Percentiles rank a stretch among this genome's conserved stretches.
These are phyloP conservation scores for Microplitis demolitor DNA, from an alignment of 1,140 invertebrate species.

Conservation along the genomic window DNA sequence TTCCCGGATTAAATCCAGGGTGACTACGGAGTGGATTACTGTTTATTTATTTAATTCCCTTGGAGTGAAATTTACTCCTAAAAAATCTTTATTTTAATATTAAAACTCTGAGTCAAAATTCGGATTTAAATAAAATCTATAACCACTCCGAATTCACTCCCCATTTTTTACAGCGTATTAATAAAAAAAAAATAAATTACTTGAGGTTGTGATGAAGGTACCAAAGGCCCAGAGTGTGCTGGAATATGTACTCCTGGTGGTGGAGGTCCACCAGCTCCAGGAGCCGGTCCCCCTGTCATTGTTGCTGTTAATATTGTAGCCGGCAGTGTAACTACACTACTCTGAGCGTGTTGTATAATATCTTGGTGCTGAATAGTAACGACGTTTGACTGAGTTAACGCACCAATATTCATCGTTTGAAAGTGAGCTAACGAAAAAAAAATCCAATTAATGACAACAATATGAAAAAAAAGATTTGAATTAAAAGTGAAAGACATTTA, in stretches of 20 bases:
- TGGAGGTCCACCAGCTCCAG: slow-evolving; percentile 48
- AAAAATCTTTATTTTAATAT: too few relatives aligned
- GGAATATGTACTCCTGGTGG: slow-evolving; percentile 56
- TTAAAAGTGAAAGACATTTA: too few relatives aligned
- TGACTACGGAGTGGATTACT: too few relatives aligned
- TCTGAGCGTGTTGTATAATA: slow-evolving; percentile 59
- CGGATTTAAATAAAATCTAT: too few relatives aligned
- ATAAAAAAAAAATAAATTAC: slow-evolving; percentile 37
- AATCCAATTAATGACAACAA: slow-evolving; percentile 20
- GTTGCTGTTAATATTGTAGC: slow-evolving; percentile 59
- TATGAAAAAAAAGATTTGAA: too few relatives aligned
- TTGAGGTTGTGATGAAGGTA: slow-evolving; percentile 52
- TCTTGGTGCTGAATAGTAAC: slow-evolving; percentile 62
- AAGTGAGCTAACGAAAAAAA: slow-evolving; percentile 51
- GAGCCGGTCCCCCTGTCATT: slow-evolving; percentile 51
- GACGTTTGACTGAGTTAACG: slow-evolving; percentile 57
- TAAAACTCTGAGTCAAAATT: too few relatives aligned
- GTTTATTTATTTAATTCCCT: too few relatives aligned
- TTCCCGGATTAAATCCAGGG: too few relatives aligned
- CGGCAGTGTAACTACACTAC: slow-evolving; percentile 55
- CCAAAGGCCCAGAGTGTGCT: slow-evolving; percentile 52
- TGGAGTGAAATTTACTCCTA: too few relatives aligned
- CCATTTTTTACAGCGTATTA: background rate
- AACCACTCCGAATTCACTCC: too few relatives aligned
- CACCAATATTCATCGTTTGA: slow-evolving; percentile 61